Conservation (phyloP, 2,888 invertebrate species). For the Lathronympha strigana region DNA sequence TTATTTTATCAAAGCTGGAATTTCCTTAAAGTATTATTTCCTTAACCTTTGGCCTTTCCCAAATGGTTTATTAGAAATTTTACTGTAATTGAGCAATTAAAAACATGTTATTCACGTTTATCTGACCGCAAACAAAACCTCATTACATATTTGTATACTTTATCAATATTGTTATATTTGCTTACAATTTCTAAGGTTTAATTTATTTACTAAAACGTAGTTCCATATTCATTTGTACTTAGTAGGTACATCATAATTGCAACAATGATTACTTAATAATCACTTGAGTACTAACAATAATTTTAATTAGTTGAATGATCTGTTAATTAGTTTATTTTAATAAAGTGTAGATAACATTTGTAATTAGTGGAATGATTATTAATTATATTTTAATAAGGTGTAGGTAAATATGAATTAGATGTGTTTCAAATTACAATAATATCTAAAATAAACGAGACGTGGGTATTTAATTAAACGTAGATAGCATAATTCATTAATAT, state of each 20-base stretch:
- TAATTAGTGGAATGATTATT: too few species aligned
- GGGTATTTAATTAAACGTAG: too few species aligned
- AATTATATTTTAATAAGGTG: too few species aligned
- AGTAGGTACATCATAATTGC: not conserved
- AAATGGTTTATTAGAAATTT: not conserved
- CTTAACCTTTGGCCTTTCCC: slow-evolving; percentile 6
- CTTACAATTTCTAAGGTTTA: not conserved
- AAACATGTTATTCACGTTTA: not conserved
- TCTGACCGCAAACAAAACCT: slow-evolving; percentile 25
- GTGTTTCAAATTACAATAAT: too few species aligned
- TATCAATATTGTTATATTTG: not conserved
- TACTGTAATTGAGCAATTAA: slow-evolving; percentile 7
- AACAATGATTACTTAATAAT: not conserved
- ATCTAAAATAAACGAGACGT: too few species aligned
- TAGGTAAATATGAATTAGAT: not conserved
- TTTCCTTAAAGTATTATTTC: slow-evolving; percentile 15
- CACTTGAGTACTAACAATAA: not conserved
- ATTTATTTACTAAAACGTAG: not conserved
- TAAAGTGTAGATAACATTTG: not conserved
- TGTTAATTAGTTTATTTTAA: not conserved
- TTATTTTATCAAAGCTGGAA: not conserved
- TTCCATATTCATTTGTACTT: not conserved
- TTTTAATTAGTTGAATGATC: slow-evolving; percentile 10
- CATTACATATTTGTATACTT: not conserved
- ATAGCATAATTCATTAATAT: too few species aligned